These are phyloP conservation scores for Carcina quercana DNA, from an alignment of 2,888 invertebrate genomes.

Conservation along the genomic window DNA sequence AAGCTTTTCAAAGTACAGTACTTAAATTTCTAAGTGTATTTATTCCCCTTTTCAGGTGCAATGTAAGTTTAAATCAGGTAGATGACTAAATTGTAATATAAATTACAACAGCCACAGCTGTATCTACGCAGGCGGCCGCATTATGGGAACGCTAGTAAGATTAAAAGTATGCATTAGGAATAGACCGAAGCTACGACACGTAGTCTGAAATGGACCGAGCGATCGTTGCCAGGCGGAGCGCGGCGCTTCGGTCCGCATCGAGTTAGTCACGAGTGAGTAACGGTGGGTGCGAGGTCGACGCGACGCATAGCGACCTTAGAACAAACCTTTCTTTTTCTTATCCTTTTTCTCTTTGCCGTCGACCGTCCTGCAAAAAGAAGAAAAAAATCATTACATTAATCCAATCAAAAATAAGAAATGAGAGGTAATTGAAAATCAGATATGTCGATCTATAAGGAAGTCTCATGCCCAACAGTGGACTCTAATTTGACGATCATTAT, in stretches of 20 bases:
- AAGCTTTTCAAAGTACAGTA: too few relatives aligned
- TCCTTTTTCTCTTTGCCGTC: constrained; percentile 92
- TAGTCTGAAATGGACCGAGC: constrained; percentile 11
- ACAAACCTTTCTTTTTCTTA: constrained; percentile 93
- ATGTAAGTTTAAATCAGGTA: too few relatives aligned
- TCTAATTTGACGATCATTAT: too few relatives aligned
- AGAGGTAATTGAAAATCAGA: too few relatives aligned
- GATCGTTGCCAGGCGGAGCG: constrained; percentile 13
- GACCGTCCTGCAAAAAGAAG: constrained; percentile 78
- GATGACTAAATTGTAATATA: too few relatives aligned
- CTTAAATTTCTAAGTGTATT: too few relatives aligned
- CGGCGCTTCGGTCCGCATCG: constrained; percentile 11
- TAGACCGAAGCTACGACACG: constrained; percentile 19
- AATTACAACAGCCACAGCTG: too few relatives aligned
- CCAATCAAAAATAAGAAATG: too few relatives aligned
- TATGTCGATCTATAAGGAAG: too few relatives aligned
- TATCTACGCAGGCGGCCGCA: constrained; percentile 20
- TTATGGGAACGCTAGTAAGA: constrained; percentile 18
- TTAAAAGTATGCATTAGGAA: constrained; percentile 17
- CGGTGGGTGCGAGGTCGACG: constrained; percentile 59
- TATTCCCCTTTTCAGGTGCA: too few relatives aligned
- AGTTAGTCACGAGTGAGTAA: constrained; percentile 56
- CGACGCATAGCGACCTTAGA: constrained; percentile 70
- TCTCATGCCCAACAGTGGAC: too few relatives aligned
- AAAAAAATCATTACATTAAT: not conserved